Base-by-base conservation (phyloP, 2,888 invertebrate species). In the Euspilapteryx auroguttella region DNA sequence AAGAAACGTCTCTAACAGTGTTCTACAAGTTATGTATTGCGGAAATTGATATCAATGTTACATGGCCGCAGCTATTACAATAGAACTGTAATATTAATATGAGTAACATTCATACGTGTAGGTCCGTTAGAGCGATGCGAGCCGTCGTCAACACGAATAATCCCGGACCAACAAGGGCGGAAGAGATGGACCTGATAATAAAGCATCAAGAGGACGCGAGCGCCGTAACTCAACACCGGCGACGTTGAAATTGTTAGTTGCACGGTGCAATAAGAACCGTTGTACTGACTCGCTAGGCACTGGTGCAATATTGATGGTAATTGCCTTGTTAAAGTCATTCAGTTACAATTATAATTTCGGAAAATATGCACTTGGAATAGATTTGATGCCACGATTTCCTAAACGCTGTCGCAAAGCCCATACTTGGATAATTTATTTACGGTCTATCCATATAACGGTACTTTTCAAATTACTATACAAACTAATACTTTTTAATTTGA, bases 31-130 rank as follows among this genome's bases (percentile, higher is more conserved):
- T 64, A 50, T 55, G 55, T n/a, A n/a, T n/a, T n/a, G n/a, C n/a
- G n/a, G n/a, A n/a, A n/a, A n/a, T n/a, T n/a, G n/a, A n/a, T n/a
- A n/a, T n/a, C n/a, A n/a, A n/a, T n/a, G n/a, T n/a, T n/a, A 64
- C 59, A 57, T 55, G 59, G 49, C 48, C 47, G 48, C 52, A 47
- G 53, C 55, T 58, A 62, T 63, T 68, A 69, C 69, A 71, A 69
- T 69, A 58, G n/a, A n/a, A n/a, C n/a, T n/a, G 62, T 55, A 61
- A 66, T 68, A 73, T 71, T 73, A 68, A 73, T 71, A 66, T n/a
- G n/a, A n/a, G n/a, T n/a, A n/a, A n/a, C n/a, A n/a, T 17, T 17
- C 5, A 17, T 17, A 65, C 49, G 49, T 59, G 63, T 61, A 63
- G 57, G 59, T 63, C 58, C 62, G 58, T 59, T 52, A 48, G n/a